Evolutionary conservation across 2,797 vertebrate species (phyloP).

Genomic region (Centropyge bicolor): DNA sequence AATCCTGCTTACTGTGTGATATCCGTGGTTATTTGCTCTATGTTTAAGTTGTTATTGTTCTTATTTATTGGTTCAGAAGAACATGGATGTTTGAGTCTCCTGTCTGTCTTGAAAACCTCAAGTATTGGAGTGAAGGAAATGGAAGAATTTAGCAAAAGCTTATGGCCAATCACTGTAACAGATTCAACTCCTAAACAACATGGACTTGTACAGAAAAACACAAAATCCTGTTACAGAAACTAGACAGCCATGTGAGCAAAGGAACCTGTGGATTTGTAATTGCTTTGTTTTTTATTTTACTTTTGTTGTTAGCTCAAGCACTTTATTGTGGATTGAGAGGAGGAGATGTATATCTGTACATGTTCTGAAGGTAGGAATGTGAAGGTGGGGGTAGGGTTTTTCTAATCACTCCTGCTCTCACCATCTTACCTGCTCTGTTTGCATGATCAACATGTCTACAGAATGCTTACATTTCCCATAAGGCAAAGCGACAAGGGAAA

Average conservation of each 20-base stretch:
- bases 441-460: constrained; percentile 20
- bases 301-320: constrained; percentile 78
- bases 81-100: constrained; percentile 55
- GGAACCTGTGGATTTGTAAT: constrained; percentile 50
- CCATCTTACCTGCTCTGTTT: constrained; percentile 23
- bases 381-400: constrained; percentile 29
- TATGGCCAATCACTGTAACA: constrained; percentile 27
- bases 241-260: constrained; percentile 50
- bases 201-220: constrained; percentile 39
- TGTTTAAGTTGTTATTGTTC: constrained; percentile 62
- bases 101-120: constrained; percentile 70
- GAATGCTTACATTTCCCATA: constrained; percentile 25
- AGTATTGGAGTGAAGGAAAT: constrained; percentile 62
- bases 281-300: constrained; percentile 45
- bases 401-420: constrained; percentile 28
- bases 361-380: constrained; percentile 36
- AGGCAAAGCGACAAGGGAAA: constrained; percentile 8
- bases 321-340: constrained; percentile 79
- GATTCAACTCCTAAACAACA: constrained; percentile 27
- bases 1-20: constrained; percentile 55
- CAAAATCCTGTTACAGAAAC: constrained; percentile 52
- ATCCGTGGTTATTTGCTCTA: constrained; percentile 62
- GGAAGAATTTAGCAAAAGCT: constrained; percentile 35
- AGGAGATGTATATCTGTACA: constrained; percentile 13
- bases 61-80: constrained; percentile 85